Conservation (phyloP, 2,797 vertebrate genomes). For the Percopsis omiscomaycus region DNA sequence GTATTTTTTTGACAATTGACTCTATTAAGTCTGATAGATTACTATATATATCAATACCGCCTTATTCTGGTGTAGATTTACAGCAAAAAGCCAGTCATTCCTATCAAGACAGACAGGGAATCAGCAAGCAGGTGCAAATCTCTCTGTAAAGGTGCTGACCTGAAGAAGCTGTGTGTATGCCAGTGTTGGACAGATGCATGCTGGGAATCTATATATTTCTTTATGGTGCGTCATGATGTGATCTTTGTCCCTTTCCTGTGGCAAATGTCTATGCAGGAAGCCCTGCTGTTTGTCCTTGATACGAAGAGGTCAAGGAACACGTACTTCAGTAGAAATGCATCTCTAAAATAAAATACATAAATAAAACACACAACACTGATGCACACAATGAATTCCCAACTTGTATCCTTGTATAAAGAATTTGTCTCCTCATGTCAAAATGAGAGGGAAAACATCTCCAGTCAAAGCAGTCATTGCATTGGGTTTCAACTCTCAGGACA, state of each 20-base stretch:
- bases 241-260: conserved; percentile 47
- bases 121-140: conserved; percentile 19
- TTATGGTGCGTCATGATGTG: conserved; percentile 48
- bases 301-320: conserved; percentile 39
- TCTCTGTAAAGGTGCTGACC: conserved; percentile 44
- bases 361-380: conserved; percentile 10
- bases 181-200: conserved; percentile 58
- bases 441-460: conserved; percentile 31
- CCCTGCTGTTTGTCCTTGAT: conserved; percentile 69
- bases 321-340: no score
- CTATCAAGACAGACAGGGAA: conserved; percentile 1
- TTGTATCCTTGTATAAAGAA: conserved; percentile 23
- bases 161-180: conserved; percentile 55
- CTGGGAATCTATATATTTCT: conserved; percentile 52
- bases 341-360: no score
- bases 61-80: no score
- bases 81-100: no score
- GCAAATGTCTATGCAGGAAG: conserved; percentile 40
- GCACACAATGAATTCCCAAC: conserved; percentile 1
- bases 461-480: conserved; percentile 34
- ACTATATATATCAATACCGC: neutral
- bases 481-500: conserved; percentile 32
- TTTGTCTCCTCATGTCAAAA: conserved; percentile 21
- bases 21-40: neutral
- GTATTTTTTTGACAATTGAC: neutral